Conservation (phyloP, 2,113 vertebrate species). For the Limanda limanda region DNA sequence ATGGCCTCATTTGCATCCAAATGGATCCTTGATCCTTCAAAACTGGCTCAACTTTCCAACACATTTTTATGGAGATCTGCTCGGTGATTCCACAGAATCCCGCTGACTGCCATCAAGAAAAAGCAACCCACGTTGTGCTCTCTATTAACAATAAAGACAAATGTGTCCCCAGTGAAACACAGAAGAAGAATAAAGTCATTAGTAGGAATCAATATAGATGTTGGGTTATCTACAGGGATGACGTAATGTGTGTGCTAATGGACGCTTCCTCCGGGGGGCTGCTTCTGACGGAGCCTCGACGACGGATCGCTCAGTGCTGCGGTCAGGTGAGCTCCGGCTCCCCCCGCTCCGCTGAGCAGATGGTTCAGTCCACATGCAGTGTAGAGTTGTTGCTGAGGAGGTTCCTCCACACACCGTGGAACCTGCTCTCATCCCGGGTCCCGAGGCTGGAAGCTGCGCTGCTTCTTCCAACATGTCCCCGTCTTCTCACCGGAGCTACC, state of each 20-base stretch:
- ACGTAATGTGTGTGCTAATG: conserved; percentile 76
- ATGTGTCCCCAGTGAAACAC: neutral
- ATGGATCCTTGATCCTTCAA: neutral
- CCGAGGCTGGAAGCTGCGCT: conserved; percentile 25
- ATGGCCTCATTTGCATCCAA: neutral
- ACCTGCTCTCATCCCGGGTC: conserved; percentile 39
- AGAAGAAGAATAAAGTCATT: conserved; percentile 44
- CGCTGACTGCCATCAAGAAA: neutral
- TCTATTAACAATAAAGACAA: neutral
- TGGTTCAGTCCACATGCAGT: conserved; percentile 83
- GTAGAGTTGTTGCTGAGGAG: conserved; percentile 84
- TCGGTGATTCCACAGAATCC: neutral
- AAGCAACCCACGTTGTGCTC: neutral
- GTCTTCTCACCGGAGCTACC: conserved; percentile 64
- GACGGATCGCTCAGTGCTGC: neutral
- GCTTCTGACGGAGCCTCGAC: conserved; percentile 11
- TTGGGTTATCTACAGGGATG: conserved; percentile 74
- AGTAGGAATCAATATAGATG: conserved; percentile 65
- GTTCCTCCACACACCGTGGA: conserved; percentile 68
- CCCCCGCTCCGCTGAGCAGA: conserved; percentile 31
- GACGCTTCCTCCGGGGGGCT: conserved; percentile 53
- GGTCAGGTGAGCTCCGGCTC: conserved; percentile 61
- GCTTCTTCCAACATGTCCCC: conserved; percentile 63
- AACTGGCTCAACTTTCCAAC: neutral
- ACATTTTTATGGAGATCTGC: conserved; percentile 1